Percentiles rank a stretch among this genome's conserved stretches.
These are phyloP conservation scores for Sarcophaga carnaria DNA, from an alignment of 2,888 invertebrate genomes.

Conservation along the genomic window DNA sequence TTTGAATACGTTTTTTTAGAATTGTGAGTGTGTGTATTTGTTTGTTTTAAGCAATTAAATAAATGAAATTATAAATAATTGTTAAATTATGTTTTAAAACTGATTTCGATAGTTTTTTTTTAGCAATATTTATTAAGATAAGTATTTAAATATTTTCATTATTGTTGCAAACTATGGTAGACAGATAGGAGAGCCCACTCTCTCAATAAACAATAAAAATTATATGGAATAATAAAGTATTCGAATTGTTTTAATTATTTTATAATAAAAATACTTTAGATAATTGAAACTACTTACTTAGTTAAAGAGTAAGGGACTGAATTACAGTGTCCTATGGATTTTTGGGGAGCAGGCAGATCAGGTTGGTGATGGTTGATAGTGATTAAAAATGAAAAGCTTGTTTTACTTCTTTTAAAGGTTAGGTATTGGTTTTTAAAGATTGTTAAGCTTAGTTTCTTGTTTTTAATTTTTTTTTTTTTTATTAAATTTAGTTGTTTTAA, in stretches of 20 bases:
- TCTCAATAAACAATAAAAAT: too few species aligned
- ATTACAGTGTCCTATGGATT: too few species aligned
- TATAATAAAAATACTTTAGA: neutral
- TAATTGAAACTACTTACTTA: conserved; percentile 42
- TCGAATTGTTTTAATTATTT: too few species aligned
- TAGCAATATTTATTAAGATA: too few species aligned
- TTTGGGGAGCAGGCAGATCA: too few species aligned
- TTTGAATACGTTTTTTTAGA: conserved; percentile 4
- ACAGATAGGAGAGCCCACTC: too few species aligned
- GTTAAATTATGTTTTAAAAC: neutral
- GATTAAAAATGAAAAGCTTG: too few species aligned
- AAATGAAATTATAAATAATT: neutral
- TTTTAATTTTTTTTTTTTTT: conserved; percentile 28
- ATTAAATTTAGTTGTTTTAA: conserved; percentile 43
- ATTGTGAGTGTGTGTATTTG: conserved; percentile 7
- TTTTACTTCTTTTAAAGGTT: too few species aligned
- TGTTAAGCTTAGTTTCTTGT: neutral
- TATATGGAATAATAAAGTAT: too few species aligned
- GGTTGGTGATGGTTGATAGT: too few species aligned
- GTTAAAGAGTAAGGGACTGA: neutral
- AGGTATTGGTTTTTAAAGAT: conserved; percentile 16
- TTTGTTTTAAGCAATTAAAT: conserved; percentile 8
- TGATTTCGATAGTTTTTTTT: neutral
- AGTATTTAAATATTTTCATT: too few species aligned
- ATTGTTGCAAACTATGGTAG: too few species aligned